Conservation (phyloP, 2,797 vertebrate species). For the Hippoglossus hippoglossus region DNA sequence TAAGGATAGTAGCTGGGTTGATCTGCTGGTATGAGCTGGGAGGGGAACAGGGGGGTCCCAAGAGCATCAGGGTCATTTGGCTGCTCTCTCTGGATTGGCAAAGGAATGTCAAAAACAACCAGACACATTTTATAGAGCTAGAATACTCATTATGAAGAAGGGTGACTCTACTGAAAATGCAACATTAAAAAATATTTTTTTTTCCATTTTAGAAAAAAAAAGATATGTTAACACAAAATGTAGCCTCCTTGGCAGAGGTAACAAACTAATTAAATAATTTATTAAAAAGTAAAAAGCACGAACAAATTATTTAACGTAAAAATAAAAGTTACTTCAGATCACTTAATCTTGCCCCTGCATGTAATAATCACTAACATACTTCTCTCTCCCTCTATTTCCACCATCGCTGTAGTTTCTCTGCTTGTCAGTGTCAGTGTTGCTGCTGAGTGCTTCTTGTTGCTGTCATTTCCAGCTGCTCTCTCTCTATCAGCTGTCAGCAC, state of each 20-base stretch:
- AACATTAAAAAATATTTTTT: too few relatives aligned
- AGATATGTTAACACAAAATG: too few relatives aligned
- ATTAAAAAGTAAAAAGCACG: background rate
- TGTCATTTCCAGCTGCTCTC: slow-evolving; percentile 74
- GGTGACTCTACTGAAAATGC: too few relatives aligned
- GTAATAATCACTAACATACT: slow-evolving; percentile 8
- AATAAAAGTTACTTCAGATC: background rate
- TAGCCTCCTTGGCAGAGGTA: too few relatives aligned
- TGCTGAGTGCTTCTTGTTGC: slow-evolving; percentile 48
- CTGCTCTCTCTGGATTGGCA: slow-evolving; percentile 70
- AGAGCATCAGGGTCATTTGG: slow-evolving; percentile 75
- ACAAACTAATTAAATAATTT: background rate
- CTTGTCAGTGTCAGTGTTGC: slow-evolving; percentile 39
- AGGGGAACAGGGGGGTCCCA: slow-evolving; percentile 60
- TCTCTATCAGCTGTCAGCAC: slow-evolving; percentile 79
- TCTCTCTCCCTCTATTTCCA: slow-evolving; percentile 26
- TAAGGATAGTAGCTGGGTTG: slow-evolving; percentile 80
- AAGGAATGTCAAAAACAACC: slow-evolving; percentile 73
- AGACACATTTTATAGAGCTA: slow-evolving; percentile 57
- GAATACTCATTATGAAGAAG: too few relatives aligned
- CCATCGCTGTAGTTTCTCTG: slow-evolving; percentile 19
- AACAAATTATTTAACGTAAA: background rate
- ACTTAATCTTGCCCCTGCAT: background rate
- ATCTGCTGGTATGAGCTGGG: slow-evolving; percentile 76
- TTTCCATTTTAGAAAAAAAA: background rate